These are phyloP conservation scores for Bellardia bayeri DNA, from an alignment of 2,888 invertebrate species.

Conservation along the genomic window DNA sequence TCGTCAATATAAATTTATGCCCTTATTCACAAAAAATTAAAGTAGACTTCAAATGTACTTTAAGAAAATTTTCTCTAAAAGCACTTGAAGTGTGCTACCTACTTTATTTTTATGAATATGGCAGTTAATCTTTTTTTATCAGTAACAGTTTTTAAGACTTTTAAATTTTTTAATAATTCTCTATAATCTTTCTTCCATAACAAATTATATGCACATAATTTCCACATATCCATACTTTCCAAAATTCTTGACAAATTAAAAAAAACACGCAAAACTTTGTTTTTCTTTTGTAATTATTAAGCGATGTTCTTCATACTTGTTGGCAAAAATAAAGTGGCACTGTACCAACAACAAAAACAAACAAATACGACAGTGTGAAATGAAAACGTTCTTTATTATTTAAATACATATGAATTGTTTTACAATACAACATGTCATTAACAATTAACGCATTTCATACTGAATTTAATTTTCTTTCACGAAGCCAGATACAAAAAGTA, in stretches of 20 bases:
- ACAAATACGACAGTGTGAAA: background rate
- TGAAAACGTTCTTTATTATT: slow-evolving; percentile 35
- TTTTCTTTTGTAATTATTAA: slow-evolving; percentile 45
- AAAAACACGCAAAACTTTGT: slow-evolving; percentile 57
- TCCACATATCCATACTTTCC: background rate
- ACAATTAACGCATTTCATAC: slow-evolving; percentile 63
- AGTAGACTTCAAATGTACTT: too few relatives aligned
- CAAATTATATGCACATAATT: too few relatives aligned
- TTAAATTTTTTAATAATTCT: too few relatives aligned
- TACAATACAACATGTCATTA: slow-evolving; percentile 61
- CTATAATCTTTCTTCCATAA: background rate
- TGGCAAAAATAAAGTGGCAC: slow-evolving; percentile 32
- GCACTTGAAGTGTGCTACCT: too few relatives aligned
- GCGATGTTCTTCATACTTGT: slow-evolving; percentile 37
- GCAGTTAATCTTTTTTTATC: too few relatives aligned
- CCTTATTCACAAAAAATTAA: too few relatives aligned
- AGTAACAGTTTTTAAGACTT: too few relatives aligned
- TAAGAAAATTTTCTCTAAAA: too few relatives aligned
- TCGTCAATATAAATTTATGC: too few relatives aligned
- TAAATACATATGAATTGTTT: slow-evolving; percentile 39
- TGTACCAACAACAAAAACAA: slow-evolving; percentile 5
- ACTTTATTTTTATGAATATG: too few relatives aligned
- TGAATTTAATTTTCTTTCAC: slow-evolving; percentile 52
- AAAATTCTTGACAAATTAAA: slow-evolving; percentile 28
- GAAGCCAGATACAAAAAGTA: slow-evolving; percentile 27